phyloP scores from a whole-genome alignment of 1,140 invertebrate species.

The Pogonus chalceus region DNA sequence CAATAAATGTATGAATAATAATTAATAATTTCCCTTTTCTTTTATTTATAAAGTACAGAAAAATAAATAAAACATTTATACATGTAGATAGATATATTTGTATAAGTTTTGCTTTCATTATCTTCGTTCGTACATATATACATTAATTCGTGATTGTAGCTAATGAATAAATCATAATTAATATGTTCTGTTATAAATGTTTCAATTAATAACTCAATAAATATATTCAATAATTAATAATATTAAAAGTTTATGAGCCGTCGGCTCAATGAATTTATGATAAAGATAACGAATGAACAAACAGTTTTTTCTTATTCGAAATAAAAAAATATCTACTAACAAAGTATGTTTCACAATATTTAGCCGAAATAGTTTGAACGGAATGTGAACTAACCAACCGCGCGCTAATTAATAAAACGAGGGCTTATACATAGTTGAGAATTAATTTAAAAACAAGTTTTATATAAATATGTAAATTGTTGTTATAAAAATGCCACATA shows the following conservation, averaged over 20 bases:
- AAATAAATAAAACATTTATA: constrained; percentile 10
- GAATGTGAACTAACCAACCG: too few species aligned
- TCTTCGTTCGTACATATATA: background rate
- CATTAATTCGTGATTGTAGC: background rate
- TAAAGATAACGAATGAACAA: background rate
- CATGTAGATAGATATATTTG: constrained; percentile 8
- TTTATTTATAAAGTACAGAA: background rate
- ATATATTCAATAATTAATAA: constrained; percentile 1
- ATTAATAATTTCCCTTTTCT: constrained; percentile 10
- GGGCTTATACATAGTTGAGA: too few species aligned
- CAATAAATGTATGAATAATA: too few species aligned
- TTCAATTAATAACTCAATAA: background rate
- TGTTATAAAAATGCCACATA: too few species aligned
- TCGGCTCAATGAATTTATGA: background rate
- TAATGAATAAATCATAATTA: constrained; percentile 7
- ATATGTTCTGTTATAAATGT: background rate
- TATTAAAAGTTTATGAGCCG: constrained; percentile 1
- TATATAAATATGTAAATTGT: too few species aligned
- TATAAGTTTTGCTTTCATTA: background rate
- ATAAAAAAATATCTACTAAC: too few species aligned
- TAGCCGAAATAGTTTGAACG: too few species aligned
- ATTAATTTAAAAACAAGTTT: too few species aligned
- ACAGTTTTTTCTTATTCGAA: too few species aligned
- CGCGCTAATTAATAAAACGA: too few species aligned
- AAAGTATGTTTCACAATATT: too few species aligned